Base-by-base conservation (phyloP, 2,888 invertebrate species). In the Drosophila mayaguana region DNA sequence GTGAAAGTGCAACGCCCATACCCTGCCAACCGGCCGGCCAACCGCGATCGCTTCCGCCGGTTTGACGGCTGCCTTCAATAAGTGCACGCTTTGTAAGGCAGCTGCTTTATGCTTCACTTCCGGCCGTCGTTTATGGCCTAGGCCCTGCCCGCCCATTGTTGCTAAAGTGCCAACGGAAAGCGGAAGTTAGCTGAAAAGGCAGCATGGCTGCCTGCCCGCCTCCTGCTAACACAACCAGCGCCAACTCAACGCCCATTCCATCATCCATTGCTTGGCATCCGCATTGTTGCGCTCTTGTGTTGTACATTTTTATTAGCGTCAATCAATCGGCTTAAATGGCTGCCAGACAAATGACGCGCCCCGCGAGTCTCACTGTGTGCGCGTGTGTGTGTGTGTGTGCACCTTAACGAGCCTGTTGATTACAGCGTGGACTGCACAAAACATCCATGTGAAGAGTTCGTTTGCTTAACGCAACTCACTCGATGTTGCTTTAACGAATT, bases 221-320 rank as follows among this genome's bases (percentile, higher is more conserved):
- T 20, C 50, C 25, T 40, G 46, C 46, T 20, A 3, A 14, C 20
- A 20, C 50, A 34, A 16, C 7, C 42, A n/a, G 5, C 53, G 5
- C 53, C 53, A 32, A 7, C 32, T 36, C 20, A 20, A n/a, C 16
- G 18, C 25, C 59, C 46, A 25, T 22, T n/a, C 28, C 28, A 28
- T 8, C 32, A 50, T 2, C 42, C 48, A 50, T n/a, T 43, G 34
- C 48, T 32, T 43, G 59, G 25, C 45, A 68, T 63, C 53, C 61
- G 69, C 85, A 81, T 89, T 89, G 83, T 89, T 83, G 73, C 63
- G 65, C 63, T 53, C 51, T 72, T 83, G 68, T 82, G 84, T 73
- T 80, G 78, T 64, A 78, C 80, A 79, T 68, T 84, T 89, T 83
- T 83, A 83, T 83, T 89, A 83, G 82, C 88, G 83, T 79, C 85